Base-by-base conservation (phyloP, 1,140 invertebrate genomes). In the Camponotus vicinus region DNA sequence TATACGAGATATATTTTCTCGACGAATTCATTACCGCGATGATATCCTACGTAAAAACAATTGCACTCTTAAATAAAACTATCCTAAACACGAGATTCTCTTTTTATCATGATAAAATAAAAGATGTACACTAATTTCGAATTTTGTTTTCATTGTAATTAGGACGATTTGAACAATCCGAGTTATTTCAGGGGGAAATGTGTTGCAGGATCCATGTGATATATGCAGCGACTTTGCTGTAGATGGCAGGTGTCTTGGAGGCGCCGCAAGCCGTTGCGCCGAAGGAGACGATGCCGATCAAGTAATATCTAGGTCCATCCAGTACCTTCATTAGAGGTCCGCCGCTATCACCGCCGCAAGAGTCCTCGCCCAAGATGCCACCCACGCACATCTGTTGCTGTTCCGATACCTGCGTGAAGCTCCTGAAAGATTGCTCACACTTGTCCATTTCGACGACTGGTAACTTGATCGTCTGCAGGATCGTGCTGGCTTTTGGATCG, bases 251-350 rank as follows among this genome's bases (percentile, higher is more conserved):
- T 4, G 92, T 90, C 80, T 70, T 92, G 13, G 92, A 89, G 7
- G 88, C 90, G 18, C 95, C 96, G 88, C 97, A 97, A 0, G 94
- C 91, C 52, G 95, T 96, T 1, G 96, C 95, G 0, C 97, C 97
- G 90, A 96, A 97, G 2, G 97, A 97, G 0, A 97, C 97, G 27
- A 97, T 93, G 1, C 97, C 97, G 1, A 97, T 93, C 34, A 97
- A 93, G 40, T 96, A 95, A 91, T 96, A 96, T 87, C 92, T 91
- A 8, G 94, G 66, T 9, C 91, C 92, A 45, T 93, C 76, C n/a
- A 85, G 91, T 32, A 95, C 92, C 83, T 95, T 95, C 96, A 97
- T 96, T 1, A 97, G 93, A 0, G 97, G 97, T 3, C 97, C 97
- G 0, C 97, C 97, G n/a, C 96, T 96, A 84, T 97, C 97, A 2